Evolutionary conservation across 2,888 invertebrate genomes (phyloP).

Genomic region (Alloplasta piceator): DNA sequence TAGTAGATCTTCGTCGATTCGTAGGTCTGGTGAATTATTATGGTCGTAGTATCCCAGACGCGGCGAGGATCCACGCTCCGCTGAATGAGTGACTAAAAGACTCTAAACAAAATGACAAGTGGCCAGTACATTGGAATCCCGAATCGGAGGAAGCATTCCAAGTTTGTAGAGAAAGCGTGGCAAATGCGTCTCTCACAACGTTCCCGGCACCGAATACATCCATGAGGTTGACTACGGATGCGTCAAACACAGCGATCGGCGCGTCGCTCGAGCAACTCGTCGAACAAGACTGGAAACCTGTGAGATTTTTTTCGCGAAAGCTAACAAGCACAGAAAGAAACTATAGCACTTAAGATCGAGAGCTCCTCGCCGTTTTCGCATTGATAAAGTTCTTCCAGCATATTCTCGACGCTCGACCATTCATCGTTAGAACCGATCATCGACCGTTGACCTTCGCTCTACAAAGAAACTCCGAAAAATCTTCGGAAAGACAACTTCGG

Average conservation of each 20-base stretch:
- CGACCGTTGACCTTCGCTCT: conserved; percentile 25
- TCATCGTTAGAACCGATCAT: conserved; percentile 45
- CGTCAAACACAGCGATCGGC: conserved; percentile 23
- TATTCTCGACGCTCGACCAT: conserved; percentile 42
- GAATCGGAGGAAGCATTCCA: neutral
- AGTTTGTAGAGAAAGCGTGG: neutral
- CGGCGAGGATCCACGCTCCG: neutral
- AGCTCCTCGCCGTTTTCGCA: conserved; percentile 24
- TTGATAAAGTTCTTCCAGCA: conserved; percentile 42
- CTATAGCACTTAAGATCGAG: conserved; percentile 42
- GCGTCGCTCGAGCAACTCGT: conserved; percentile 28
- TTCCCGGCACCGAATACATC: conserved; percentile 1
- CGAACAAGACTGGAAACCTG: conserved; percentile 7
- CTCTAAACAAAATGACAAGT: neutral
- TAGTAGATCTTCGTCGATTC: conserved; percentile 19
- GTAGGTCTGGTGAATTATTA: conserved; percentile 30
- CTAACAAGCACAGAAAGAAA: neutral
- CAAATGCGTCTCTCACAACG: neutral
- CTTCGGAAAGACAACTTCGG: conserved; percentile 30
- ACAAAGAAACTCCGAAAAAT: conserved; percentile 18
- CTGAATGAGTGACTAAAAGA: neutral
- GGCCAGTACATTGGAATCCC: neutral
- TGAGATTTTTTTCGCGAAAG: conserved; percentile 8
- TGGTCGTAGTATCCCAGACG: conserved; percentile 12
- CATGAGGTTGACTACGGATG: conserved; percentile 13